Percentiles rank a stretch among this genome's conserved stretches.
These are phyloP conservation scores for Tachina fera DNA, from an alignment of 2,888 invertebrate species.

Conservation along the genomic window DNA sequence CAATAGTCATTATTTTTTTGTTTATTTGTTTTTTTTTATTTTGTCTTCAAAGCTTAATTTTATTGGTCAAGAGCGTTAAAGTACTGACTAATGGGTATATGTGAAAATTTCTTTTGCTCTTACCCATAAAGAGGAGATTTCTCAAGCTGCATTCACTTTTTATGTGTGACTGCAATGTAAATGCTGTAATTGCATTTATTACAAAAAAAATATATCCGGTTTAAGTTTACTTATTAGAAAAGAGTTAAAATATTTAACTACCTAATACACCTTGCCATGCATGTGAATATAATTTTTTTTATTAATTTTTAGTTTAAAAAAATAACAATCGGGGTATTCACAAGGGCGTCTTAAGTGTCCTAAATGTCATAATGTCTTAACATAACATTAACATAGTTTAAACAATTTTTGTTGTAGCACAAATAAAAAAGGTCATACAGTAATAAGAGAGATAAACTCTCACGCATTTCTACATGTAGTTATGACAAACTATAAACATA, in stretches of 20 bases:
- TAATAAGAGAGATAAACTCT: too few species aligned
- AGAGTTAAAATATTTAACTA: background rate
- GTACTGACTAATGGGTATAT: background rate
- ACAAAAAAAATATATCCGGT: constrained; percentile 38
- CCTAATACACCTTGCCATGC: background rate
- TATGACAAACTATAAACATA: too few species aligned
- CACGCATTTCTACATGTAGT: too few species aligned
- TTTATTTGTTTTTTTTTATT: constrained; percentile 21
- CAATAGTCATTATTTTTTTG: constrained; percentile 23
- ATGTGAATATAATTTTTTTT: background rate
- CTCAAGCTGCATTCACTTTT: constrained; percentile 58
- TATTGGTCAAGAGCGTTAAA: constrained; percentile 48
- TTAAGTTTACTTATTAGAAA: constrained; percentile 4
- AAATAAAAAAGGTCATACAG: too few species aligned
- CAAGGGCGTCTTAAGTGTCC: too few species aligned
- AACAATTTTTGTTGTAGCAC: too few species aligned
- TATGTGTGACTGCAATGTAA: background rate
- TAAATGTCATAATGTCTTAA: too few species aligned
- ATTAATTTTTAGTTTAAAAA: background rate
- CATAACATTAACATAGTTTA: too few species aligned
- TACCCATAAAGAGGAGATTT: constrained; percentile 9
- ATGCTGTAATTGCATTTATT: constrained; percentile 27
- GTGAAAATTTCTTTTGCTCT: constrained; percentile 30
- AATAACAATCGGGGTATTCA: too few species aligned
- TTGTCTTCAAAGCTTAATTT: constrained; percentile 8